Evolutionary conservation across 2,797 vertebrate species (phyloP).

Genomic region (Smutsia temminckii): DNA sequence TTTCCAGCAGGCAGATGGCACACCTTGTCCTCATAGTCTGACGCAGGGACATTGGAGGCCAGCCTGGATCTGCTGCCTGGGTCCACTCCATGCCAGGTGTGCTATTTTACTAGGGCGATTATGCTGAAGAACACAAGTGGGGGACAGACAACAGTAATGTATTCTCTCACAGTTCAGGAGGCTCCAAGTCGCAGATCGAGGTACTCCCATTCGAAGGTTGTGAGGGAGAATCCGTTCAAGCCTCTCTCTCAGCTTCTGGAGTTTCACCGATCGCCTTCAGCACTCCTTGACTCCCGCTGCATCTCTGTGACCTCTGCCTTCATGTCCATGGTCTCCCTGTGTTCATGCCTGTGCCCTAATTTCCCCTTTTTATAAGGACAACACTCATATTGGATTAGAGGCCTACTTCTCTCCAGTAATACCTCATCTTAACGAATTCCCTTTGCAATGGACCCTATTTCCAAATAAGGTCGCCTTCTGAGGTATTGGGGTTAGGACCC

Average conservation of each 20-base stretch:
- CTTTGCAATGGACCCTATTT: neutral
- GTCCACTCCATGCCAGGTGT: neutral
- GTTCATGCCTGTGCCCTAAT: neutral
- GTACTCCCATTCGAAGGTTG: neutral
- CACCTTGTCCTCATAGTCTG: neutral
- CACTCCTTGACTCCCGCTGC: too few relatives aligned
- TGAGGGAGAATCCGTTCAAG: neutral
- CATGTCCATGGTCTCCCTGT: neutral
- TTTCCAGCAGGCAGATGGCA: neutral
- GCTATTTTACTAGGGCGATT: neutral
- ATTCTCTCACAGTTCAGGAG: neutral
- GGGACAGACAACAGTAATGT: neutral
- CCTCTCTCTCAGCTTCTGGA: neutral
- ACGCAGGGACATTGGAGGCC: rapidly evolving
- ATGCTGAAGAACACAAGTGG: rapidly evolving
- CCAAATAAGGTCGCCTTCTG: neutral
- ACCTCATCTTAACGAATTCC: neutral
- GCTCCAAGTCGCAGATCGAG: neutral
- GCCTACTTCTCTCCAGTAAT: neutral
- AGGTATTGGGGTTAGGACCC: neutral
- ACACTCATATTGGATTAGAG: neutral
- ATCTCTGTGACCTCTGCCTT: neutral
- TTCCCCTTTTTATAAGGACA: neutral
- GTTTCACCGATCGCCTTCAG: neutral
- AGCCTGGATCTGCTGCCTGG: neutral